A percentile compares a stretch with the other conserved stretches of the same genome.
phyloP scores from a whole-genome alignment of 1,140 invertebrate genomes.

The Chionoecetes opilio region DNA sequence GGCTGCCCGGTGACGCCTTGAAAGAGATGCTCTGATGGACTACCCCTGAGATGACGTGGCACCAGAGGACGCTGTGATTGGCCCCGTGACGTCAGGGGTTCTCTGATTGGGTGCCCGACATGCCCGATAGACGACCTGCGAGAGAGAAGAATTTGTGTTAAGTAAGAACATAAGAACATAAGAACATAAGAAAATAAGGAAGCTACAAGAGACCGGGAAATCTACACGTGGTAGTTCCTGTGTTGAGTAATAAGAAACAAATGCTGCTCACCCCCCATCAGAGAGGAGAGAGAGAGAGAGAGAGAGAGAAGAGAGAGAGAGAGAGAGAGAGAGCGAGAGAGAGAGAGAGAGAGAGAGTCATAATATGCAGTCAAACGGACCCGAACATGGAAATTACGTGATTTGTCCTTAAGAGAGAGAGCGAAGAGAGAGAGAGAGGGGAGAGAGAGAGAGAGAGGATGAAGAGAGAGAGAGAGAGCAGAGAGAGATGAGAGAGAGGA shows the following conservation, averaged over 20 bases:
- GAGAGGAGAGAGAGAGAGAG: slow-evolving; percentile 38
- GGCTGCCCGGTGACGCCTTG: background rate
- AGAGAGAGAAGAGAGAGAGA: slow-evolving; percentile 41
- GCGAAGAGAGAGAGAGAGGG: no score
- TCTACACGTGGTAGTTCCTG: background rate
- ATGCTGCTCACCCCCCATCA: background rate
- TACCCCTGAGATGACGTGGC: no score
- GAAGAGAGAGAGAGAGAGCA: no score
- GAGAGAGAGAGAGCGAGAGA: slow-evolving; percentile 38
- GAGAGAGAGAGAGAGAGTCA: no score
- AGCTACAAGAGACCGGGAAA: no score
- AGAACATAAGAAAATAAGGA: background rate
- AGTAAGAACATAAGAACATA: background rate
- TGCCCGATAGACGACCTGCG: background rate
- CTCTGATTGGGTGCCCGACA: background rate
- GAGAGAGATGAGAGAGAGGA: no score
- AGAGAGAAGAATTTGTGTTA: background rate
- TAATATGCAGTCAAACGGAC: no score
- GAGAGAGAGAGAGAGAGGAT: no score
- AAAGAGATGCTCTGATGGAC: no score
- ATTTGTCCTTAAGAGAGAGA: no score
- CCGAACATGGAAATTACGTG: no score
- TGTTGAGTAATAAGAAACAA: background rate
- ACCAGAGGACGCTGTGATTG: no score
- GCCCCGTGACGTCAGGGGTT: background rate